Conservation (phyloP, 1,140 invertebrate species). For the Matsumurasca onukii region DNA sequence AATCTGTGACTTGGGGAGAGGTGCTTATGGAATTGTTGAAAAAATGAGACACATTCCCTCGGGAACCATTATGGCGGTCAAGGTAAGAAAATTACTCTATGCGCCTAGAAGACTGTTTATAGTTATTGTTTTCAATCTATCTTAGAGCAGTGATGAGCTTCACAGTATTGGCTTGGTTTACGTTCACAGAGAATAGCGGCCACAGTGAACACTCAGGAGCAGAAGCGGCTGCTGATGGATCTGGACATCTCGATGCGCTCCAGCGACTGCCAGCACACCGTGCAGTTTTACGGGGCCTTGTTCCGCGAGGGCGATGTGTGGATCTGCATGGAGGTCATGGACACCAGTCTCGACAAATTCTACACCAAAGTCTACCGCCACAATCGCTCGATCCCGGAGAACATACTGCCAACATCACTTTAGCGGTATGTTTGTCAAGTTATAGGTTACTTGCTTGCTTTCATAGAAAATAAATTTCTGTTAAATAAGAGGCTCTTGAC, state of each 20-base stretch:
- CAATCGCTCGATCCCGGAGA: constrained; percentile 81
- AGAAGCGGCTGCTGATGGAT: constrained; percentile 96
- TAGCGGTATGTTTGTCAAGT: constrained; percentile 67
- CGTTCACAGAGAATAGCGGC: constrained; percentile 82
- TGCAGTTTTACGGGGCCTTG: constrained; percentile 96
- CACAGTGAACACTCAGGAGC: constrained; percentile 89
- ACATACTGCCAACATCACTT: constrained; percentile 94
- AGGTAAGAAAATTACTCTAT: constrained; percentile 57
- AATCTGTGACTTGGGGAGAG: constrained; percentile 87
- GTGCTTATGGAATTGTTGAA: constrained; percentile 95
- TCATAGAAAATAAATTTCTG: no score
- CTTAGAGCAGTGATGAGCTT: no score
- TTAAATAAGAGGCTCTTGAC: no score
- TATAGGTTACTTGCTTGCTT: constrained; percentile 47
- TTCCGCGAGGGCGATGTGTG: constrained; percentile 96
- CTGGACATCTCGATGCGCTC: constrained; percentile 93
- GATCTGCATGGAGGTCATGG: constrained; percentile 99
- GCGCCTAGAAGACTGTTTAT: no score
- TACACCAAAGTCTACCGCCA: constrained; percentile 83
- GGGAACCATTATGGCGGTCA: constrained; percentile 92
- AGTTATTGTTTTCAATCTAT: no score
- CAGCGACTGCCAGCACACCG: constrained; percentile 94
- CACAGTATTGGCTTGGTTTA: no score
- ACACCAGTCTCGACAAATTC: constrained; percentile 96
- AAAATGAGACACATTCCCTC: constrained; percentile 92